phyloP scores from a whole-genome alignment of 2,797 vertebrate genomes.

The Pseudocheirus occidentalis region DNA sequence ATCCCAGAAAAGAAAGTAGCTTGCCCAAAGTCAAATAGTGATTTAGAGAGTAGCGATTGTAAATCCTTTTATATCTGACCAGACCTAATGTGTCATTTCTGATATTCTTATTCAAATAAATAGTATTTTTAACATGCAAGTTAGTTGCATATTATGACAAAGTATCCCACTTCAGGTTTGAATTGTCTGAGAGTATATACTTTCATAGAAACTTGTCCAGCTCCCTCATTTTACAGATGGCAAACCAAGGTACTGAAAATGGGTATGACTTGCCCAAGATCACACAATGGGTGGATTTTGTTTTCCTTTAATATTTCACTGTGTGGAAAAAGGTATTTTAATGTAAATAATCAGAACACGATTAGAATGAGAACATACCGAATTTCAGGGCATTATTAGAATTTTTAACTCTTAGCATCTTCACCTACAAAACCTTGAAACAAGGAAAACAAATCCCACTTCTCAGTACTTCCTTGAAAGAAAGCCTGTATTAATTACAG shows the following conservation, averaged over 20 bases:
- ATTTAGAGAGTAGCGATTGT: background rate
- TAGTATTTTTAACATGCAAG: background rate
- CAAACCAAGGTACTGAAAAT: background rate
- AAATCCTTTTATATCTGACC: background rate
- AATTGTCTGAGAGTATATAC: background rate
- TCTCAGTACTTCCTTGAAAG: background rate
- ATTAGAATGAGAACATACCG: background rate
- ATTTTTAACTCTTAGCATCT: background rate
- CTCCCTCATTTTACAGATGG: background rate
- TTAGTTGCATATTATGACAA: background rate
- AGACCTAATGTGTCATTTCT: background rate
- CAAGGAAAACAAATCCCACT: conserved; percentile 1
- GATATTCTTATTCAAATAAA: background rate
- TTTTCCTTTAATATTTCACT: background rate
- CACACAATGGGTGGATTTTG: background rate
- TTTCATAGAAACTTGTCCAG: background rate
- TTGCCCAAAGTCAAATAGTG: background rate
- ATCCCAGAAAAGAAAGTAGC: background rate
- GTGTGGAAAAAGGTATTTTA: background rate
- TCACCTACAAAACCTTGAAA: background rate
- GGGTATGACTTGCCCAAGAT: background rate
- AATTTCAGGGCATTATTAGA: background rate
- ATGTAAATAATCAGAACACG: background rate
- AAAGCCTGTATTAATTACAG: background rate
- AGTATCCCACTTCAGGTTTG: background rate